A percentile compares a stretch with the other conserved stretches of the same genome.
Conservation (phyloP, 1,140 invertebrate genomes). For the Apis florea region DNA sequence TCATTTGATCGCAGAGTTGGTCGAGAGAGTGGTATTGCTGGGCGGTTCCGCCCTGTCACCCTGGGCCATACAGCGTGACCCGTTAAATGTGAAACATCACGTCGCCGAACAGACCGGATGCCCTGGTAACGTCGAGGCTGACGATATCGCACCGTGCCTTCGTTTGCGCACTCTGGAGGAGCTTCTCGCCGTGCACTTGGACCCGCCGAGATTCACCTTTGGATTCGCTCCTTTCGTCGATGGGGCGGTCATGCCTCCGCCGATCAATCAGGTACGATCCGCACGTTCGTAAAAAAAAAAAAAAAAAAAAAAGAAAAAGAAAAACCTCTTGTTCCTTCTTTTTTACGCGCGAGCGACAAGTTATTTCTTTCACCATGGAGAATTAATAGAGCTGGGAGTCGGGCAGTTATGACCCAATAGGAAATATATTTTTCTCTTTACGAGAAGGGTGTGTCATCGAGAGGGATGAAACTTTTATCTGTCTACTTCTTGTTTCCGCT, state of each 20-base stretch:
- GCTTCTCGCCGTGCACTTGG: conserved; percentile 86
- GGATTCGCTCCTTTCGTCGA: conserved; percentile 95
- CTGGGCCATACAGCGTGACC: conserved; percentile 95
- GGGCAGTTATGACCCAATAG: too few relatives aligned
- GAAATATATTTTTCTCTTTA: too few relatives aligned
- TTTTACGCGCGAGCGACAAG: too few relatives aligned
- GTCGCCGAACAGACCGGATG: conserved; percentile 90
- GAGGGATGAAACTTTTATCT: too few relatives aligned
- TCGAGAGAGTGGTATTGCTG: conserved; percentile 94
- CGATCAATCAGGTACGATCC: conserved; percentile 67
- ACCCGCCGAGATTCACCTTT: conserved; percentile 90
- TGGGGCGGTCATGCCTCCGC: conserved; percentile 85
- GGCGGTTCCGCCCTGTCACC: conserved; percentile 97
- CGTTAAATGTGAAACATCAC: conserved; percentile 88
- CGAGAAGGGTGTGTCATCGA: too few relatives aligned
- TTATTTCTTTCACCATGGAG: too few relatives aligned
- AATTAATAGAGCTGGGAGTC: too few relatives aligned
- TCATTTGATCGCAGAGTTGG: conserved; percentile 85
- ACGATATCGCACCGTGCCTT: conserved; percentile 92
- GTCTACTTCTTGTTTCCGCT: too few relatives aligned
- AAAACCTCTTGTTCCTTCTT: not conserved
- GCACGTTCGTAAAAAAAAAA: conserved; percentile 7
- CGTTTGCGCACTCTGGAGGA: conserved; percentile 86
- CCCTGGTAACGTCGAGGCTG: conserved; percentile 87
- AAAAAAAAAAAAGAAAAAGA: not conserved